phyloP scores from a whole-genome alignment of 2,888 invertebrate genomes.

The Alviniconcha strummeri region DNA sequence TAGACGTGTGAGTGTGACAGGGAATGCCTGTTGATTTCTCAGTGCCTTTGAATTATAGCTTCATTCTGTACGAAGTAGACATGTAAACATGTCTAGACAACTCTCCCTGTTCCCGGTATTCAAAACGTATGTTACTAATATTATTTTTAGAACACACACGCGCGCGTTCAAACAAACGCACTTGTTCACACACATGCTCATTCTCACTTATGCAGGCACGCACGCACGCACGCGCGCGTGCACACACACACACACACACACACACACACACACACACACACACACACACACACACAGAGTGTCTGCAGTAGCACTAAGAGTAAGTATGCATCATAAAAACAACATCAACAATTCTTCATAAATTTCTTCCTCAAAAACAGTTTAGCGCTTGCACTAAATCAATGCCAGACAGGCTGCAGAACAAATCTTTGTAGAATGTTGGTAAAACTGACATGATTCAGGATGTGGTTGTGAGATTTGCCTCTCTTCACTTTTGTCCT shows the following conservation, averaged over 20 bases:
- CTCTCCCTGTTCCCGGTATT: neutral
- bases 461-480: no score
- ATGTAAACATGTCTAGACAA: slow-evolving; percentile 23
- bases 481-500: no score
- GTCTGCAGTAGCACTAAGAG: no score
- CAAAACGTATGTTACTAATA: neutral
- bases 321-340: no score
- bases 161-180: neutral
- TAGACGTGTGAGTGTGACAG: neutral
- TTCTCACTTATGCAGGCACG: slow-evolving; percentile 6
- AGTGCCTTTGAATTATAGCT: neutral
- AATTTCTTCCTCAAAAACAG: no score
- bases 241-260: slow-evolving; percentile 20
- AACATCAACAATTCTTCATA: no score
- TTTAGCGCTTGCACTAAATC: no score
- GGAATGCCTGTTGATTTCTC: neutral
- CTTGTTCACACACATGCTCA: neutral
- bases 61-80: neutral
- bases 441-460: no score
- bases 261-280: slow-evolving; percentile 6
- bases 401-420: no score
- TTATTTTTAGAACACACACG: neutral
- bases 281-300: neutral
- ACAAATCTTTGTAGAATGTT: no score
- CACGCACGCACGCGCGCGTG: slow-evolving; percentile 1